These are phyloP conservation scores for Galleria mellonella DNA, from an alignment of 1,140 invertebrate genomes.

Conservation along the genomic window DNA sequence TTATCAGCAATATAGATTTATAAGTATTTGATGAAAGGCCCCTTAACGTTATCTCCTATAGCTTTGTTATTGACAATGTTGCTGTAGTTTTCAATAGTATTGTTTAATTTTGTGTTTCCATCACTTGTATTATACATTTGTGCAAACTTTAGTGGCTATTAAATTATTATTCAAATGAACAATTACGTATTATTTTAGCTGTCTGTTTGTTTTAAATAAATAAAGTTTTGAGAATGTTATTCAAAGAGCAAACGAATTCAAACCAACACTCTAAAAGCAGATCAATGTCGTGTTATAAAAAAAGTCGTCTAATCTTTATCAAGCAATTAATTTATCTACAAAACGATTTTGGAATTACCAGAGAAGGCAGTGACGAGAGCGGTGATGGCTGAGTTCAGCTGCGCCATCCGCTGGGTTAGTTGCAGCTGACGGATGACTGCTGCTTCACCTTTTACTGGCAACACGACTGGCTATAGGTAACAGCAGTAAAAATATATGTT, in stretches of 20 bases:
- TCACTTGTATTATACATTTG: not conserved
- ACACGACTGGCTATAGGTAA: conserved; percentile 1
- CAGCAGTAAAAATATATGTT: not conserved
- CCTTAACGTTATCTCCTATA: not conserved
- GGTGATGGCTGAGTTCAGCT: conserved; percentile 23
- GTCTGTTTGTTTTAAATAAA: too few relatives aligned
- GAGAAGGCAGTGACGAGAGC: conserved; percentile 11
- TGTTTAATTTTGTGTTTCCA: too few relatives aligned
- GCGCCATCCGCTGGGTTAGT: conserved; percentile 9
- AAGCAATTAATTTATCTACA: not conserved
- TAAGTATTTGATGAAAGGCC: not conserved
- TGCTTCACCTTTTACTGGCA: not conserved
- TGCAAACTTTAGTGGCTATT: too few relatives aligned
- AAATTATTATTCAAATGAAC: not conserved
- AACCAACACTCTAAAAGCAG: too few relatives aligned
- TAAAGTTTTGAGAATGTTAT: too few relatives aligned
- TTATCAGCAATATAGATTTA: not conserved
- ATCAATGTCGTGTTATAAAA: too few relatives aligned
- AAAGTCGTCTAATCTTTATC: too few relatives aligned
- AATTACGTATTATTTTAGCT: not conserved
- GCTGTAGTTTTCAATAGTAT: too few relatives aligned
- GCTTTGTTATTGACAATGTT: not conserved
- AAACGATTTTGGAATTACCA: conserved; percentile 4
- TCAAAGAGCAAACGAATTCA: too few relatives aligned
- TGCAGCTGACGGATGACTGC: not conserved